Conservation (phyloP, 2,797 vertebrate genomes). For the Fistularia commersonii region DNA sequence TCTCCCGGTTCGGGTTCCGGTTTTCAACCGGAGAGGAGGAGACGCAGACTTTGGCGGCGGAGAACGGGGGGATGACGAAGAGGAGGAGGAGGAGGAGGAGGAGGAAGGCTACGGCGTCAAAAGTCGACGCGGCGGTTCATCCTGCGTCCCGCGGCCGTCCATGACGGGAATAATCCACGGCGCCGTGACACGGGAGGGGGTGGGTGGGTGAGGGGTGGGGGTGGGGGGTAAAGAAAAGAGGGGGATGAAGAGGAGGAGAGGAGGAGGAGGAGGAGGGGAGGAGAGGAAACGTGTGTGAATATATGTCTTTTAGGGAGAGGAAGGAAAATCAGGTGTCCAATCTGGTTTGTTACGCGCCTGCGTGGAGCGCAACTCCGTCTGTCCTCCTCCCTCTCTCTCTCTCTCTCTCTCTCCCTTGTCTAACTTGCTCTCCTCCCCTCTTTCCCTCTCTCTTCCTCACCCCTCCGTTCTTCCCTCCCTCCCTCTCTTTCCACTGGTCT, state of each 20-base stretch:
- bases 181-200: too few relatives aligned
- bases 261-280: too few relatives aligned
- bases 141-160: conserved; percentile 58
- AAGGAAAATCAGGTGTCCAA: conserved; percentile 51
- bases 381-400: conserved; percentile 34
- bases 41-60: too few relatives aligned
- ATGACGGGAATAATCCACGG: conserved; percentile 56
- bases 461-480: too few relatives aligned
- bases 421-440: conserved; percentile 46
- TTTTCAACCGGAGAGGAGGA: too few relatives aligned
- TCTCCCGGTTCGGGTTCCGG: conserved; percentile 65
- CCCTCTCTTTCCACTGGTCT: too few relatives aligned
- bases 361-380: conserved; percentile 36
- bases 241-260: too few relatives aligned
- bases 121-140: conserved; percentile 61
- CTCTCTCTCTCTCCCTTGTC: conserved; percentile 32
- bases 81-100: conserved; percentile 49
- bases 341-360: conserved; percentile 51
- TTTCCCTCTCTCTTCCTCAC: conserved; percentile 48
- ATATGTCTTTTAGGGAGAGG: too few relatives aligned
- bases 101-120: conserved; percentile 62
- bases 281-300: too few relatives aligned
- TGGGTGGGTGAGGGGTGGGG: too few relatives aligned
- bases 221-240: too few relatives aligned
- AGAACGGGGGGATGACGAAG: too few relatives aligned